These are phyloP conservation scores for Ammospiza caudacuta DNA, from an alignment of 2,113 vertebrate genomes.

Conservation along the genomic window DNA sequence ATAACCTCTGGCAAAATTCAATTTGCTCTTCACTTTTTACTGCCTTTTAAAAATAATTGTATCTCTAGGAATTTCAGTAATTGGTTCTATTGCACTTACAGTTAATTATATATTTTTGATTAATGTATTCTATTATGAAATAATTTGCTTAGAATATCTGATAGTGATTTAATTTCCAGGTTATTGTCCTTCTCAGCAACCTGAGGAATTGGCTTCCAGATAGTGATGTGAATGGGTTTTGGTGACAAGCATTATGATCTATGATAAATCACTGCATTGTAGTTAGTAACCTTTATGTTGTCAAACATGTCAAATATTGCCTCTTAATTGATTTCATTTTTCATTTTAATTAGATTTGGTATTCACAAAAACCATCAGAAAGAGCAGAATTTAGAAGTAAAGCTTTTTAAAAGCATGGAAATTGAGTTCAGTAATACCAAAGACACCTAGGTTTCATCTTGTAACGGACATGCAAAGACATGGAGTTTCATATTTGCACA, in stretches of 20 bases:
- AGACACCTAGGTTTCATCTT: background rate
- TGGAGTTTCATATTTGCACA: background rate
- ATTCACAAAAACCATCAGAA: background rate
- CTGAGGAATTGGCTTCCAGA: background rate
- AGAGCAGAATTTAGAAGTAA: background rate
- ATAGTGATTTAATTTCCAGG: constrained; percentile 42
- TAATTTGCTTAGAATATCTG: constrained; percentile 48
- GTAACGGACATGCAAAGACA: background rate
- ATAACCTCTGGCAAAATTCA: constrained; percentile 42
- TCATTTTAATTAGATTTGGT: background rate
- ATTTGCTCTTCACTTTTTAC: constrained; percentile 39
- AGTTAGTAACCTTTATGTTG: background rate
- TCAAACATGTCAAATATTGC: constrained; percentile 1
- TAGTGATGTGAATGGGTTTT: background rate
- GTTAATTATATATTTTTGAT: constrained; percentile 56
- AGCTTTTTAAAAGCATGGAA: background rate
- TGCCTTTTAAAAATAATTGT: constrained; percentile 51
- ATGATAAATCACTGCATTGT: constrained; percentile 11
- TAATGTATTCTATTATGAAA: constrained; percentile 39
- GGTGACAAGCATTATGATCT: background rate
- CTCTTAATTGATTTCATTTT: background rate
- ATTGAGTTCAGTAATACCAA: background rate
- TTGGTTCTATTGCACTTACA: constrained; percentile 30
- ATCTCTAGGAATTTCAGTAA: constrained; percentile 39
- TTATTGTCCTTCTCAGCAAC: constrained; percentile 25